A percentile compares a stretch with the other conserved stretches of the same genome.
Evolutionary conservation across 2,113 vertebrate species (phyloP).

Genomic region (Cynocephalus volans): DNA sequence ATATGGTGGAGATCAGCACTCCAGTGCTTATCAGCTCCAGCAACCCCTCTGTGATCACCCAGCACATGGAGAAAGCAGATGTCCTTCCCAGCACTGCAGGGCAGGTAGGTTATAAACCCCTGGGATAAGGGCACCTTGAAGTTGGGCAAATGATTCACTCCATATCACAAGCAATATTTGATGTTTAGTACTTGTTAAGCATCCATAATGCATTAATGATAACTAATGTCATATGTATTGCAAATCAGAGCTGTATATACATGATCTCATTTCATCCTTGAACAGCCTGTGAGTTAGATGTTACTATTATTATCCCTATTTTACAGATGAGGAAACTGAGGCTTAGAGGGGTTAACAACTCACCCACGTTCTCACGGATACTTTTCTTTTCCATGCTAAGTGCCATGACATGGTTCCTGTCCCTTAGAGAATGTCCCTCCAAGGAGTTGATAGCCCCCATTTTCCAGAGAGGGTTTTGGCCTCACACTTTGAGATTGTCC

Average conservation of each 20-base stretch:
- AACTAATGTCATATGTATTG: not conserved
- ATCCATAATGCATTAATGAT: not conserved
- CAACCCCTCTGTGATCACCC: conserved; percentile 88
- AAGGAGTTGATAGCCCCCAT: not conserved
- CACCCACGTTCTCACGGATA: not conserved
- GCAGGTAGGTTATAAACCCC: conserved; percentile 89
- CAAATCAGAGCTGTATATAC: not conserved
- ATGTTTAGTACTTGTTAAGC: not conserved
- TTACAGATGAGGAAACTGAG: conserved; percentile 1
- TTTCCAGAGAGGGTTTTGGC: not conserved
- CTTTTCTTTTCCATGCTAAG: not conserved
- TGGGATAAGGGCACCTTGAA: not conserved
- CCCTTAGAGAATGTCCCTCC: not conserved
- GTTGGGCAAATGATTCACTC: not conserved
- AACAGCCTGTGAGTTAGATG: not conserved
- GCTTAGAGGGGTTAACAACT: not conserved
- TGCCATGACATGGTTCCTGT: not conserved
- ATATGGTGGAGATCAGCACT: conserved; percentile 87
- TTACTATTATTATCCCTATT: not conserved
- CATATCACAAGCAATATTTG: not conserved
- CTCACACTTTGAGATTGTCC: not conserved
- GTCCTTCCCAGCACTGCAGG: conserved; percentile 78
- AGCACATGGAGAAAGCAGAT: conserved; percentile 86
- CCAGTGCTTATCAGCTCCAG: conserved; percentile 91
- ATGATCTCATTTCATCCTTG: conserved; percentile 14